Percentiles rank a stretch among this genome's conserved stretches.
Evolutionary conservation across 2,888 invertebrate genomes (phyloP).

Genomic region (Belgica antarctica): DNA sequence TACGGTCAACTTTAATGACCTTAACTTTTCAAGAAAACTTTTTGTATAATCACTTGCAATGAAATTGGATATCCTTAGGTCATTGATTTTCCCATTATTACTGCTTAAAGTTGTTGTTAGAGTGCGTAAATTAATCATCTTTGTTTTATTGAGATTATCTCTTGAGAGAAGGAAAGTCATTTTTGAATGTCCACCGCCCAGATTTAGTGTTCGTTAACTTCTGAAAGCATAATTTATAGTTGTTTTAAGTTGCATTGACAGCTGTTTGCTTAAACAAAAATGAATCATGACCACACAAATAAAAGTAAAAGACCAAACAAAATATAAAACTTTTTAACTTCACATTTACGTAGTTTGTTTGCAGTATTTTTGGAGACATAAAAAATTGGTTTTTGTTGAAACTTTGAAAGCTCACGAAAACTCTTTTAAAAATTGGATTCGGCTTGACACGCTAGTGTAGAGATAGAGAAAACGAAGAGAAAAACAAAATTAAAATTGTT

Average conservation of each 20-base stretch:
- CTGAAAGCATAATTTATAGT: not conserved
- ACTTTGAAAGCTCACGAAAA: conserved; percentile 3
- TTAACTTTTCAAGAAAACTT: too few relatives aligned
- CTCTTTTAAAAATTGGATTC: not conserved
- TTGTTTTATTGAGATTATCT: not conserved
- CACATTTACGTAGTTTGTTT: conserved; percentile 30
- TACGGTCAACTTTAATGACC: too few relatives aligned
- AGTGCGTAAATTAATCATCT: conserved; percentile 12
- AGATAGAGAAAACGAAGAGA: conserved; percentile 19
- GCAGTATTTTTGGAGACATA: conserved; percentile 16
- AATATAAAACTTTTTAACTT: conserved; percentile 13
- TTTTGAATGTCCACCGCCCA: not conserved
- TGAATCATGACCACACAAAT: conserved; percentile 32
- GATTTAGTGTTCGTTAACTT: conserved; percentile 3
- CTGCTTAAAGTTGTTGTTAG: conserved; percentile 17
- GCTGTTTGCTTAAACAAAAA: not conserved
- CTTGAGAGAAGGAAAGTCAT: not conserved
- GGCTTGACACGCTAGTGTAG: conserved; percentile 13
- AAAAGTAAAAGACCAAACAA: conserved; percentile 25
- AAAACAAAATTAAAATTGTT: conserved; percentile 3
- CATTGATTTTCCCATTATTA: too few relatives aligned
- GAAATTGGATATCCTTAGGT: not conserved
- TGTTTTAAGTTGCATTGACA: conserved; percentile 1
- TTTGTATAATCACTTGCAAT: conserved; percentile 18
- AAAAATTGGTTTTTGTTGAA: not conserved